Percentiles rank a stretch among this genome's conserved stretches.
These are phyloP conservation scores for Crioceris asparagi DNA, from an alignment of 2,888 invertebrate species.

Conservation along the genomic window DNA sequence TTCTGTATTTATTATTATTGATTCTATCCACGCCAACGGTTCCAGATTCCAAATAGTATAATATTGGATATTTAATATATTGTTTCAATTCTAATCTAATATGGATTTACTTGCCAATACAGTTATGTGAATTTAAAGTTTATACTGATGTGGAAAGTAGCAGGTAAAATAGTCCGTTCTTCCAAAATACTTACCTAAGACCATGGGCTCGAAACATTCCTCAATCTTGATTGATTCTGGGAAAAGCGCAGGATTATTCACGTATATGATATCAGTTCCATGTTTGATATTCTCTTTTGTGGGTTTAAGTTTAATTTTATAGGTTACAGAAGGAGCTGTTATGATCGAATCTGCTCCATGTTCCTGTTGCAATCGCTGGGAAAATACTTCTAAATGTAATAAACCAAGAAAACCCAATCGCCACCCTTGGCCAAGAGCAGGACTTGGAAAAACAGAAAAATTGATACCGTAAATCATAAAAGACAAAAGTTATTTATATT, in stretches of 20 bases:
- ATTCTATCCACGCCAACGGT: no score
- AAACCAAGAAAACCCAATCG: slow-evolving; percentile 78
- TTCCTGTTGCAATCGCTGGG: slow-evolving; percentile 75
- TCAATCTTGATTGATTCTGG: slow-evolving; percentile 57
- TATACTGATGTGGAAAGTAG: no score
- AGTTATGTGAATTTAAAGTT: no score
- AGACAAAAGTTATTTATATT: no score
- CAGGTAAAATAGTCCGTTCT: no score
- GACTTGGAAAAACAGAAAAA: slow-evolving; percentile 50
- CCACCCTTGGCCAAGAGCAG: slow-evolving; percentile 84
- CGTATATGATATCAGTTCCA: slow-evolving; percentile 47
- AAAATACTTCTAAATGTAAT: slow-evolving; percentile 81
- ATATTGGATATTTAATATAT: no score
- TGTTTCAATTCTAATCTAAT: no score
- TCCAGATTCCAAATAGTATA: no score
- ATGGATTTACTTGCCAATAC: no score
- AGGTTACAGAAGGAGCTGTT: slow-evolving; percentile 80
- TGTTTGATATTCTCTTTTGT: slow-evolving; percentile 58
- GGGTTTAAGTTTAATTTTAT: slow-evolving; percentile 66
- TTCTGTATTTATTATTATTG: no score
- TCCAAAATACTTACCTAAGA: slow-evolving; percentile 58
- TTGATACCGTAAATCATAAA: no score
- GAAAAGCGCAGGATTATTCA: slow-evolving; percentile 67
- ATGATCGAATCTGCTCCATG: slow-evolving; percentile 70
- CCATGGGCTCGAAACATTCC: slow-evolving; percentile 78